phyloP scores from a whole-genome alignment of 2,888 invertebrate species.

The Stenotaenia linearis region DNA sequence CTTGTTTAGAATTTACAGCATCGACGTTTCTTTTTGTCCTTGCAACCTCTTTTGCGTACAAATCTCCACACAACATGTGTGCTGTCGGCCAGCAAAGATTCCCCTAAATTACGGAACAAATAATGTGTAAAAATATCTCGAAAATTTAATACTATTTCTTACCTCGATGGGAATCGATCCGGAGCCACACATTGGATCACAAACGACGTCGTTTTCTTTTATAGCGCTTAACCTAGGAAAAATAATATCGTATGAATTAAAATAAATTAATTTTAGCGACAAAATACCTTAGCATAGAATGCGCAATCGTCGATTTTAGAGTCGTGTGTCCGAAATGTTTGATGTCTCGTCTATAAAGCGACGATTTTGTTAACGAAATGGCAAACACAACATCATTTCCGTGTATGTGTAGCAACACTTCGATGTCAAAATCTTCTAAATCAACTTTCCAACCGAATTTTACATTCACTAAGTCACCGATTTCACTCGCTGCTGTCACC shows the following conservation, averaged over 20 bases:
- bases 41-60: neutral
- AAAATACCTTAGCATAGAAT: neutral
- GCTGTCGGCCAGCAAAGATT: neutral
- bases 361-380: neutral
- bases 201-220: conserved; percentile 53
- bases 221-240: conserved; percentile 49
- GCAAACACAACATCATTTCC: neutral
- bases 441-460: neutral
- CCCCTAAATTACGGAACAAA: neutral
- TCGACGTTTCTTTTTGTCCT: neutral
- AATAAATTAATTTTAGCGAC: no score
- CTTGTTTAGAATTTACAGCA: neutral
- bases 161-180: conserved; percentile 59
- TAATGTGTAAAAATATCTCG: neutral
- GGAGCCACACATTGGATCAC: conserved; percentile 59
- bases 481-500: neutral
- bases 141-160: conserved; percentile 14
- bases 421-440: neutral
- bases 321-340: neutral
- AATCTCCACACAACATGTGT: neutral
- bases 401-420: neutral
- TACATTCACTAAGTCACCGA: neutral
- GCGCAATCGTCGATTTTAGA: neutral
- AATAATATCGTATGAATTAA: no score
- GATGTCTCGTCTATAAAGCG: neutral